phyloP scores from a whole-genome alignment of 2,797 vertebrate genomes.

The Falco berigora region DNA sequence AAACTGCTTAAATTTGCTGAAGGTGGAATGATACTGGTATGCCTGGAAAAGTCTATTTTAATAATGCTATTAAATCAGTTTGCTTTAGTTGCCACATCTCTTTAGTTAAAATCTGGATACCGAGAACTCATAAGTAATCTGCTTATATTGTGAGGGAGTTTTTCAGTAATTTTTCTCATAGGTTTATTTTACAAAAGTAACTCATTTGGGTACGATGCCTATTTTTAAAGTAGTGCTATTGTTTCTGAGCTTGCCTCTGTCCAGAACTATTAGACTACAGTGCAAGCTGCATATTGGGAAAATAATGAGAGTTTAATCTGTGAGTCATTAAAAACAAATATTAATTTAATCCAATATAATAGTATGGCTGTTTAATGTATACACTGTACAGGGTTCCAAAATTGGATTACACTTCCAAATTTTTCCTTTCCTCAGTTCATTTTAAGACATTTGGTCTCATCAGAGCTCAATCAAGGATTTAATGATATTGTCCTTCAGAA shows the following conservation, averaged over 20 bases:
- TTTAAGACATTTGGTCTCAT: neutral
- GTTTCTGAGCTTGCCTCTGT: neutral
- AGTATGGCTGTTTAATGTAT: neutral
- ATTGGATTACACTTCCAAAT: neutral
- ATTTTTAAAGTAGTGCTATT: neutral
- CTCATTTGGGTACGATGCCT: neutral
- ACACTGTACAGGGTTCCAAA: neutral
- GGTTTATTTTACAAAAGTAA: neutral
- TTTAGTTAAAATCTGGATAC: neutral
- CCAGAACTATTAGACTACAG: neutral
- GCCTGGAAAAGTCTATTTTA: neutral
- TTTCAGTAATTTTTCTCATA: neutral
- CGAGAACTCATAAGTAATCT: neutral
- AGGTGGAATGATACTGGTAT: neutral
- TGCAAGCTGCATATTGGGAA: neutral
- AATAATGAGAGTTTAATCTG: neutral
- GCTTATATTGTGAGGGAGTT: neutral
- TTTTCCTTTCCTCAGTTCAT: neutral
- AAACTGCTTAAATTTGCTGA: neutral
- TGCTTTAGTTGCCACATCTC: neutral
- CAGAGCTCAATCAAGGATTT: neutral
- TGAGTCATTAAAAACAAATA: neutral
- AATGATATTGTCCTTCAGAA: neutral
- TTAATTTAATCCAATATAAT: neutral
- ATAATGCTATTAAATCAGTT: neutral